Percentiles rank a stretch among this genome's conserved stretches.
Conservation (phyloP, 1,140 invertebrate genomes). For the Elysia chlorotica region DNA sequence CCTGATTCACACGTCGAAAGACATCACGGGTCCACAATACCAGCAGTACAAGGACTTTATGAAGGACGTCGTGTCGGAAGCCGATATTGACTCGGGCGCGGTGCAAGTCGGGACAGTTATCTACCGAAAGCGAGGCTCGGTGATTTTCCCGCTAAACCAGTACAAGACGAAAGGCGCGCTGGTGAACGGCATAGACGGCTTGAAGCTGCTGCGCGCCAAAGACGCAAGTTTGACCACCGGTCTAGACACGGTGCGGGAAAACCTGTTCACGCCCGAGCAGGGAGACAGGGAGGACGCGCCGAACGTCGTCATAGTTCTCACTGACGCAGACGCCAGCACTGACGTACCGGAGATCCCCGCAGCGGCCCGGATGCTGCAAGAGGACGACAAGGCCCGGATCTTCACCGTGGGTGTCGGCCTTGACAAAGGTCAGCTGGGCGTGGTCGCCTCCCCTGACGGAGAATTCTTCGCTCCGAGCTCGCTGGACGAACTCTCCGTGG, state of each 20-base stretch:
- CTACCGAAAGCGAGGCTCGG: slow-evolving; percentile 35
- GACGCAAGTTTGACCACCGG: not conserved
- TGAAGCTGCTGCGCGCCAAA: not conserved
- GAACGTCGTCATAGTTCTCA: slow-evolving; percentile 52
- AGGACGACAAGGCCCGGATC: slow-evolving; percentile 13
- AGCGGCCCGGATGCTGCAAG: slow-evolving; percentile 27
- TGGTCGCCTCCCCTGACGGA: not conserved
- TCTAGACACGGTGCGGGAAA: slow-evolving; percentile 14
- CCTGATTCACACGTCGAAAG: not conserved
- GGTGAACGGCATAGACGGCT: too few relatives aligned
- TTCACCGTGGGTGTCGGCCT: not conserved
- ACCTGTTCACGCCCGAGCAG: slow-evolving; percentile 32
- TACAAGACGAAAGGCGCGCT: slow-evolving; percentile 27
- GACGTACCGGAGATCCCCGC: slow-evolving; percentile 31
- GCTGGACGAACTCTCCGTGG: not conserved
- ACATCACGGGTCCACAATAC: not conserved
- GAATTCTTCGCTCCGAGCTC: not conserved
- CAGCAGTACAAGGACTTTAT: slow-evolving; percentile 27
- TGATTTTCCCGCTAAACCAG: slow-evolving; percentile 44
- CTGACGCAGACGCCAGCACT: slow-evolving; percentile 43
- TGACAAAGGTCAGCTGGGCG: not conserved
- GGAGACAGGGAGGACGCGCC: slow-evolving; percentile 49
- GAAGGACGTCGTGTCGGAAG: slow-evolving; percentile 32
- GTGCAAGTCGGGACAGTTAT: slow-evolving; percentile 36
- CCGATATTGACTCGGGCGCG: slow-evolving; percentile 41